Base-by-base conservation (phyloP, 2,797 vertebrate genomes). In the Fistularia commersonii region DNA sequence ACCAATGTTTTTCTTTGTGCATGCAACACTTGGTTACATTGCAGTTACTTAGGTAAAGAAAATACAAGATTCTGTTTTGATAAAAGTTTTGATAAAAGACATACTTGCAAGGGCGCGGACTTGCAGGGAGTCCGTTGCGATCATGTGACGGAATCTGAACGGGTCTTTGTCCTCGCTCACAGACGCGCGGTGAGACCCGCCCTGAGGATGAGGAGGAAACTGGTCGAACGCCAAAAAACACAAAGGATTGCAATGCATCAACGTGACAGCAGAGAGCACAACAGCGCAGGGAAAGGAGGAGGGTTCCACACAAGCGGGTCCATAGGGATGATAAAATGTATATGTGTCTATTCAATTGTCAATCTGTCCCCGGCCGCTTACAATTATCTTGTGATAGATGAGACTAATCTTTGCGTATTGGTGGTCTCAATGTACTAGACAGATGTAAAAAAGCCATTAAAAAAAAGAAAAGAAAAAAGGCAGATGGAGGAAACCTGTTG, bases 111-210 rank as follows among this genome's bases (percentile, higher is more conserved):
- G 68, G 0, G 91, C 73, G 8, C 95, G 93, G 61, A 98, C 87
- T 86, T 98, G 96, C 56, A 99, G 89, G 3, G 93, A 92, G 40
- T 98, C 93, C 0, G 94, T 89, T 8, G 95, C 91, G 74, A 99
- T 95, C 96, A 98, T 97, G 86, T 99, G 93, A 38, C 96, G 93
- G 47, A 98, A 98, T 5, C 94, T 92, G 83, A 98, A 94, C 0
- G 93, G 94, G 72, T 96, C 96, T 80, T 87, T 93, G 58, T 99
- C 96, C 35, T 98, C 96, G 0, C 77, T 88, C 59, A 95, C 89
- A 0, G 95, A 93, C 0, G 72, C 81, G 12, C 95, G 88, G 53
- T 99, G 96, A 33, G 96, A 93, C 11, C 82, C 89, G 9, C 93
- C 94, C 97, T 99, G 80, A 63, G 42, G 78, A 14, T 61, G 45